Conservation (phyloP, 2,797 vertebrate genomes). For the Rhodeus uyekii region DNA sequence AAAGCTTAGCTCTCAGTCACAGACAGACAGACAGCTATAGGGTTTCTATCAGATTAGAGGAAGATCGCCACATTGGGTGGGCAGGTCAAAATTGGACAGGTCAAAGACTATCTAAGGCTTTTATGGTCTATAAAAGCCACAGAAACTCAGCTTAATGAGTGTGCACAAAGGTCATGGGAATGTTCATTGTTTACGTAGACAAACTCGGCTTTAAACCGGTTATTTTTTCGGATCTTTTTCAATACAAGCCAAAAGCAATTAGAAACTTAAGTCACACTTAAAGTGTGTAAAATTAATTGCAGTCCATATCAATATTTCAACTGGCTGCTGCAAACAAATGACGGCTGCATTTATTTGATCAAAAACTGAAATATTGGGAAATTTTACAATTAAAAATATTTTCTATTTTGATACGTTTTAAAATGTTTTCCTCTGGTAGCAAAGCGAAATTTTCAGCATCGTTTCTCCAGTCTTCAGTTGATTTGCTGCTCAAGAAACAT, state of each 20-base stretch:
- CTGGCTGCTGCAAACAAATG: background rate
- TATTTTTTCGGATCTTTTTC: background rate
- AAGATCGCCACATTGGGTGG: background rate
- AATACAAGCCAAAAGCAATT: background rate
- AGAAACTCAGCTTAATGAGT: conserved; percentile 24
- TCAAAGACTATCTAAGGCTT: conserved; percentile 37
- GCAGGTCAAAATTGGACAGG: conserved; percentile 15
- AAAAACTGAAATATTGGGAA: background rate
- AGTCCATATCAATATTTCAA: background rate
- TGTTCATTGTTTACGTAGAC: conserved; percentile 14
- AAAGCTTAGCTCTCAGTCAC: conserved; percentile 29
- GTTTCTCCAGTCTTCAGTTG: background rate
- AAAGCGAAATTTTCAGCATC: background rate
- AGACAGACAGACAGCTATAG: conserved; percentile 28
- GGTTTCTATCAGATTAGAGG: conserved; percentile 31
- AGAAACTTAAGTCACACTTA: background rate
- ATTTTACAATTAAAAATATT: background rate
- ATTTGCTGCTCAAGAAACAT: background rate
- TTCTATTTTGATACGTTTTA: background rate
- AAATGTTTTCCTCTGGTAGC: background rate
- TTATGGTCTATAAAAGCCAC: conserved; percentile 44
- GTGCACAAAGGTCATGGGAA: conserved; percentile 43
- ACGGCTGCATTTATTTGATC: background rate
- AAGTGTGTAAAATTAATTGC: background rate
- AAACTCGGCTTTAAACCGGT: background rate